Conservation (phyloP, 2,797 vertebrate genomes). For the Notamacropus eugenii region DNA sequence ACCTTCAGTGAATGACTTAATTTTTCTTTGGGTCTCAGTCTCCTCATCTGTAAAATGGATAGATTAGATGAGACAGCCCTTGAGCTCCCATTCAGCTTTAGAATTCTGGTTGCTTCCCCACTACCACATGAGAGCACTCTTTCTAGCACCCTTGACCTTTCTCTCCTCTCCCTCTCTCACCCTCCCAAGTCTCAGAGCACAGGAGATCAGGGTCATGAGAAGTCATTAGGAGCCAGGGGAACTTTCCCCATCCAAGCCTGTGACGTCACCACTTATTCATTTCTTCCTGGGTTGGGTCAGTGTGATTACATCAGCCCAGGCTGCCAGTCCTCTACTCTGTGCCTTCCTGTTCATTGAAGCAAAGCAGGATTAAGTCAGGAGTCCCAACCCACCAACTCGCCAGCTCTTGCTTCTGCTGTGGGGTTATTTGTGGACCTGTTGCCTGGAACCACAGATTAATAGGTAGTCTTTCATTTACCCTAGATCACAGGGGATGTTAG, state of each 20-base stretch:
- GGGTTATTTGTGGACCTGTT: background rate
- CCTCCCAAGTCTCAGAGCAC: background rate
- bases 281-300: slow-evolving; percentile 23
- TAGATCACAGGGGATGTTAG: background rate
- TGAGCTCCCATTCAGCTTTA: background rate
- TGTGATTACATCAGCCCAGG: background rate
- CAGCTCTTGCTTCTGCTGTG: background rate
- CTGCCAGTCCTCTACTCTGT: background rate
- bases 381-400: background rate
- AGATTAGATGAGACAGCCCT: background rate
- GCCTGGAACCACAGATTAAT: background rate
- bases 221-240: background rate
- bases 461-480: background rate
- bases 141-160: background rate
- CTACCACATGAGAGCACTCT: background rate
- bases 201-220: background rate
- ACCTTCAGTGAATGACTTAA: background rate
- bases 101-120: background rate
- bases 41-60: background rate
- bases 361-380: background rate
- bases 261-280: slow-evolving; percentile 16
- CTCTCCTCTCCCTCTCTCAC: background rate
- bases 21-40: background rate
- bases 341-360: background rate
- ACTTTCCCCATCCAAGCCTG: background rate